Evolutionary conservation across 2,797 vertebrate genomes (phyloP), one percentile per base, ranked within the genome.

Genomic region (Coranthus polyacanthus): DNA sequence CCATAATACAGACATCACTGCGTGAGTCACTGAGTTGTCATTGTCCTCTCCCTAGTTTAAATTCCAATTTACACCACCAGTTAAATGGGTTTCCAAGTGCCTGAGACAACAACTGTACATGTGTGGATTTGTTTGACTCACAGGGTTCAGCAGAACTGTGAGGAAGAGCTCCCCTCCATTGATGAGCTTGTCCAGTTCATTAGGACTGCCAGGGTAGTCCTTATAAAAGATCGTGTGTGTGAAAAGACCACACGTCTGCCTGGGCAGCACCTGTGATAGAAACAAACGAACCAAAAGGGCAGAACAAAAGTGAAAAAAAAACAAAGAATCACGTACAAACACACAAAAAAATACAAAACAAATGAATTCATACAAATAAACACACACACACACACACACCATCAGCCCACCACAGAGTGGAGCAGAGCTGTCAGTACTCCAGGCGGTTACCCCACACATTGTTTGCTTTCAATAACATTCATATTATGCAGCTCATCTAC

Each of bases 201-300:
- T 94, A 1, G 98, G 97, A 45, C 98, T 96, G n/a, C 96, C 97
- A 0, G 98, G 98, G 78, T 99, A 99, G 64, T 99, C 97, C 0
- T 95, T 98, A 76, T 99, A 98, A 95, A 99, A 99, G 89, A 99
- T 99, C 41, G 98, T 99, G 90, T 99, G 98, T 0, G 98, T 99
- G 91, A 99, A 99, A 50, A 99, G 95, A 64, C 97, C 98, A 0
- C 98, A 99, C 0, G 98, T 99, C 87, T 99, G 98, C 72, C 98
- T 91, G 6, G 98, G 98, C 26, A 99, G 93, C 68, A 99, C 96
- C 98, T 99, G 81, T 21, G 55, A 80, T 12, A 42, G 7, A 61
- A 78, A 80, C 54, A 75, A 46, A 38, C 53, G 47, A 68, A 39
- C 20, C 13, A 21, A 68, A 72, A 50, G 12, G 6, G 41, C 39